phyloP scores from a whole-genome alignment of 2,888 invertebrate genomes.

The Hedya salicella region DNA sequence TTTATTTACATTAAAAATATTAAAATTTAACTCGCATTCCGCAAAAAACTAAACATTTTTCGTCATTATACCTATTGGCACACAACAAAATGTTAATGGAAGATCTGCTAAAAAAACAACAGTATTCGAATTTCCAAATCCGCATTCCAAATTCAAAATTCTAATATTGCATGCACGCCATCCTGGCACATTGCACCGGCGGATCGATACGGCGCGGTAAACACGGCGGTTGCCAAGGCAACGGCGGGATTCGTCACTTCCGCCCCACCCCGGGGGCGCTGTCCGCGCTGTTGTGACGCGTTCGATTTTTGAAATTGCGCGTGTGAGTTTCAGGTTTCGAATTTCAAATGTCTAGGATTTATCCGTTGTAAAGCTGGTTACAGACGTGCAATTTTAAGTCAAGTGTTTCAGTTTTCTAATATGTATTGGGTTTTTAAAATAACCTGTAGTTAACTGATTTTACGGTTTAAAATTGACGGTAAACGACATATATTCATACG shows the following conservation, averaged over 20 bases:
- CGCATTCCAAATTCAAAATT: slow-evolving; percentile 31
- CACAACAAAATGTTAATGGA: too few species aligned
- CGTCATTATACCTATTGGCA: too few species aligned
- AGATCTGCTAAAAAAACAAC: neutral
- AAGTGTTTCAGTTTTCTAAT: too few species aligned
- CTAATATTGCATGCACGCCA: slow-evolving; percentile 47
- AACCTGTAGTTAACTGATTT: too few species aligned
- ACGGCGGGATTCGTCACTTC: slow-evolving; percentile 76
- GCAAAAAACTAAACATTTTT: too few species aligned
- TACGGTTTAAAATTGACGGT: too few species aligned
- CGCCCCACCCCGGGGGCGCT: slow-evolving; percentile 46
- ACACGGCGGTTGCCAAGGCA: slow-evolving; percentile 81
- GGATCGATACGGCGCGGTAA: slow-evolving; percentile 82
- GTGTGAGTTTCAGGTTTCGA: neutral
- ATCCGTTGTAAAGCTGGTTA: neutral
- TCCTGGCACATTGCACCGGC: slow-evolving; percentile 66
- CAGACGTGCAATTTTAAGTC: too few species aligned
- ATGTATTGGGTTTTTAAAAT: too few species aligned
- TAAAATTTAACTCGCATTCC: too few species aligned
- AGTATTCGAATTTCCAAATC: slow-evolving; percentile 16
- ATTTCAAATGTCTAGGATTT: neutral
- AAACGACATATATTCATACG: too few species aligned
- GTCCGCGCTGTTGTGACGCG: slow-evolving; percentile 43
- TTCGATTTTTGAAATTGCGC: slow-evolving; percentile 30
- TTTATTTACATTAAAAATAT: too few species aligned